Evolutionary conservation across 2,797 vertebrate genomes (phyloP), one percentile per base, ranked within the genome.

Genomic region (Parauchenoglanis ngamensis): DNA sequence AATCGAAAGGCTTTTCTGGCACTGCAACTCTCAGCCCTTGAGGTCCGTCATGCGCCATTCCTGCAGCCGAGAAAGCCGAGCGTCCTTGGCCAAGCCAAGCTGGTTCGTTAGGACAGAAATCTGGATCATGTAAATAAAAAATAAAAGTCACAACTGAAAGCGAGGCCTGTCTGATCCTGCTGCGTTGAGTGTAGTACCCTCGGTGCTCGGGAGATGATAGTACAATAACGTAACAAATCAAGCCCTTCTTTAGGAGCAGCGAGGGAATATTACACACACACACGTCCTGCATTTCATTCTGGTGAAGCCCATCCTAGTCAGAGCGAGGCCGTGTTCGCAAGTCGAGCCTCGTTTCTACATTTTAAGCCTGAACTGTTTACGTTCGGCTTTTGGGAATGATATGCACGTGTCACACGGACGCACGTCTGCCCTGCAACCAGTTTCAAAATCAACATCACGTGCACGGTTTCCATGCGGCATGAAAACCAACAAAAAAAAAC

Each of bases 1-100:
- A 90, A 89, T 88, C 89, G 88, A 90, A 89, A 89, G 57, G 70
- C 70, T 83, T 88, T 85, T 85, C 90, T 91, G 89, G 88, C 89
- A 90, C 46, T 76, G 86, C 88, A 82, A 87, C 87, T 81, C 81
- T 31, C 72, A 83, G 56, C 85, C 84, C 65, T 89, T 70, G 28
- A 86, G 79, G 88, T 54, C 83, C 68, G 84, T 89, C 88, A 86
- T 46, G 72, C 83, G 61, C 73, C 76, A 70, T 54, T 88, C 86
- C 85, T 76, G 83, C 28, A 63, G 76, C 67, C 3, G 28, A 88
- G 52, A 79, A 75, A 77, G 63, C 40, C 77, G 54, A 73, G 52
- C 63, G 63, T 79, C 76, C 75, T 49, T 59, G 72, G 68, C 87
- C 59, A 82, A 88, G 65, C 82, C 61, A 72, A 68, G 82, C 63